Evolutionary conservation across 92 coral and sea anemone genomes (phyloP).

Genomic region (Nematostella vectensis): DNA sequence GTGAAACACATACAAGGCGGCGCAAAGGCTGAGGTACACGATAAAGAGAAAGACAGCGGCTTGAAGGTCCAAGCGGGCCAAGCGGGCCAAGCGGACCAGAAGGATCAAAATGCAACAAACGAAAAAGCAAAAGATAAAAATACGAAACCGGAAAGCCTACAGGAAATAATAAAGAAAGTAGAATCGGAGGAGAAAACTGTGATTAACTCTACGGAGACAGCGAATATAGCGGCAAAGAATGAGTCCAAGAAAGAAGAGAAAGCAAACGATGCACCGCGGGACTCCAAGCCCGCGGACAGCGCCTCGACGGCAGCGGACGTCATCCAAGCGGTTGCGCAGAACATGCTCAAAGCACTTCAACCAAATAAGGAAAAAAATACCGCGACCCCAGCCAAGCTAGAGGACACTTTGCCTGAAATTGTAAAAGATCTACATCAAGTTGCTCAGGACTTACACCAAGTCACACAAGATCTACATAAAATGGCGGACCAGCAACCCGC

Average conservation of each 20-base stretch:
- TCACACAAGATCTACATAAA: constrained; percentile 14
- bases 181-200: not conserved
- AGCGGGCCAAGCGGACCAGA: not conserved
- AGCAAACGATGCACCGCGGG: not conserved
- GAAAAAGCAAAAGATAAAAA: not conserved
- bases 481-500: constrained; percentile 9
- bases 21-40: not conserved
- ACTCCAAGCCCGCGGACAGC: not conserved
- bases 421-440: constrained; percentile 21
- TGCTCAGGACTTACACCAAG: constrained; percentile 17
- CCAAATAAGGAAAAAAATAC: not conserved
- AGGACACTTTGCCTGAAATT: not conserved
- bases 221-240: not conserved
- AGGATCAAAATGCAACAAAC: not conserved
- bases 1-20: too few species aligned
- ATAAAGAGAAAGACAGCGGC: not conserved
- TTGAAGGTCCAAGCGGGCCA: not conserved
- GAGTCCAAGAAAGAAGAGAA: not conserved
- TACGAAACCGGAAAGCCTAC: not conserved
- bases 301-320: not conserved
- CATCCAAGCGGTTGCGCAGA: constrained; percentile 2
- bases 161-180: not conserved
- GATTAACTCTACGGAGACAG: too few species aligned
- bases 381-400: not conserved
- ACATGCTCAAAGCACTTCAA: not conserved